Evolutionary conservation across 2,888 invertebrate species (phyloP), one percentile per base, ranked within the genome.

Genomic region (Lamellibrachia columna): DNA sequence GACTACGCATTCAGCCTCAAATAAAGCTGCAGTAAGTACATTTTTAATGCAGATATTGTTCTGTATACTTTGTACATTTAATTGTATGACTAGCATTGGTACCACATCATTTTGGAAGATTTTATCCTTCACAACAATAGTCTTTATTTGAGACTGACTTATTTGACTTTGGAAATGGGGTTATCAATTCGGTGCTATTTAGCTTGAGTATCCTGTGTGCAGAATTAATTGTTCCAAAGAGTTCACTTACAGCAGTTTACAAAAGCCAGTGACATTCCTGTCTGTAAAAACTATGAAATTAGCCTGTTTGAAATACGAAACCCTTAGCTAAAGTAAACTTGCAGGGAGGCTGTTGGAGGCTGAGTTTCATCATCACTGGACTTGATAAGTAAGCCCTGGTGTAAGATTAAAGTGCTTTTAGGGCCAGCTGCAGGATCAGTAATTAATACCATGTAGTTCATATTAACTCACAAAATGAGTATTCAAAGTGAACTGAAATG

Each of bases 201-300:
- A 22, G 75, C 75, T 75, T 75, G 75, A 75, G n/a, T 75, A 75
- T 75, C 75, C 75, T 15, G 75, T 75, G 75, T 4, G 75, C 75
- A 75, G 75, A 75, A 75, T 75, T 75, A 75, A 75, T 75, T 75
- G 75, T 22, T 22, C 75, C 15, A 22, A 75, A 75, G 75, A 75
- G 75, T 75, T 75, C 75, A 75, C 22, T 75, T 75, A 22, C 75
- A 75, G 75, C 15, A 75, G 60, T 75, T 75, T 75, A 75, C 75
- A 75, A 75, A 75, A 75, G 75, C 75, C 75, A 22, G 75, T 15
- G 22, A 75, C 75, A 75, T 75, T 75, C 75, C 75, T 75, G 75
- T 75, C 75, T 75, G 75, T 75, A 75, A 75, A 75, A 75, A 75
- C 75, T n/a, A 75, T 75, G 75, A 75, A 75, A 75, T 75, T 75